Conservation (phyloP, 1,140 invertebrate species). For the Aradophagus sp. region DNA sequence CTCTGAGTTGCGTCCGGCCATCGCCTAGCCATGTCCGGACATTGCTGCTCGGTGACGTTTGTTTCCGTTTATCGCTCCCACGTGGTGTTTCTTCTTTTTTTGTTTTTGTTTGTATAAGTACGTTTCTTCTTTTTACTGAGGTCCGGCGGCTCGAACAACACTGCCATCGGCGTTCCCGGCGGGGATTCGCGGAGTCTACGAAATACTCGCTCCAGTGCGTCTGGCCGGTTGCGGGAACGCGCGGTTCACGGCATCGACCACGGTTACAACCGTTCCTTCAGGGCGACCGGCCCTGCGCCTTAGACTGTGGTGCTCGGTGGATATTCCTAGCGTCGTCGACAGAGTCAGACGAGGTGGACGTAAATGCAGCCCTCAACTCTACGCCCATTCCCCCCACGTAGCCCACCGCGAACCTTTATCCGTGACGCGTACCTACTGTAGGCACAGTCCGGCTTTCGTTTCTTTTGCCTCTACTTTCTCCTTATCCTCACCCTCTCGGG, state of each 20-base stretch:
- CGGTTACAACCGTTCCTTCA: constrained; percentile 52
- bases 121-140: no score
- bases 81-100: no score
- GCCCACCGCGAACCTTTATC: background rate
- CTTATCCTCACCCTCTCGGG: constrained; percentile 4
- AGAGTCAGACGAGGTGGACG: constrained; percentile 46
- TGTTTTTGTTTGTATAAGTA: no score
- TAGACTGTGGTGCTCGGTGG: constrained; percentile 57
- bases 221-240: constrained; percentile 10
- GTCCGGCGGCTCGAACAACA: constrained; percentile 31
- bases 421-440: constrained; percentile 35
- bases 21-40: no score
- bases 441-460: constrained; percentile 20
- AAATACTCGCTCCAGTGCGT: constrained; percentile 19
- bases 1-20: no score
- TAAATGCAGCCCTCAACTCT: constrained; percentile 40
- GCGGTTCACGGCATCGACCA: constrained; percentile 7
- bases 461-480: constrained; percentile 10
- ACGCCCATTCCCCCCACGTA: background rate
- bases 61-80: no score
- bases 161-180: constrained; percentile 30
- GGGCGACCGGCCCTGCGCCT: constrained; percentile 49
- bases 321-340: constrained; percentile 55
- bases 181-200: constrained; percentile 1
- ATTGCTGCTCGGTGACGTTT: no score